phyloP scores from a whole-genome alignment of 2,797 vertebrate species.

The Spinus olivaceus region DNA sequence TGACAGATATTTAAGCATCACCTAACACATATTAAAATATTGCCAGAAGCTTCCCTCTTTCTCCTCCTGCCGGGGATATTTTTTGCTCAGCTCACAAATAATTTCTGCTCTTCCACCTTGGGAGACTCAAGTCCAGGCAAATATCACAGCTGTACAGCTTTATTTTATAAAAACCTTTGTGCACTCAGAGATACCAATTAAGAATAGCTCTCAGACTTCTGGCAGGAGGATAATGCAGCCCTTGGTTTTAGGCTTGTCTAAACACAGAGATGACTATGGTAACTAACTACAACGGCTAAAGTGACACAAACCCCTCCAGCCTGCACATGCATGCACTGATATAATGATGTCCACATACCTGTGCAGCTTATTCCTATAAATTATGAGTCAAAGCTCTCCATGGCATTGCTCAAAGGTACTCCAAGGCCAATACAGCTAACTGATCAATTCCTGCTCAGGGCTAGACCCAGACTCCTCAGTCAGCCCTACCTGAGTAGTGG shows the following conservation, averaged over 20 bases:
- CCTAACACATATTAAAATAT: constrained; percentile 31
- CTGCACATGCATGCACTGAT: not conserved
- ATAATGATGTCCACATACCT: not conserved
- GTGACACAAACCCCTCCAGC: not conserved
- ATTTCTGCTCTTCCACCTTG: constrained; percentile 17
- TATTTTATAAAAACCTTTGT: constrained; percentile 1
- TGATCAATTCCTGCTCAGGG: not conserved
- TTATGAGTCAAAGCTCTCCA: not conserved
- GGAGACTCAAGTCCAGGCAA: constrained; percentile 21
- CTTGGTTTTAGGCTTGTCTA: constrained; percentile 46
- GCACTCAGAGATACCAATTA: constrained; percentile 24
- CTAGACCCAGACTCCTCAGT: not conserved
- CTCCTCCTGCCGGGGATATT: not conserved
- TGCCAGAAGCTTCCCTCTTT: constrained; percentile 1
- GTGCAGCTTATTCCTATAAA: not conserved
- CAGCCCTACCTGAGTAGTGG: not conserved
- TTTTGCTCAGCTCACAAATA: constrained; percentile 25
- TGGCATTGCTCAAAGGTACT: not conserved
- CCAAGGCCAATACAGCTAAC: not conserved
- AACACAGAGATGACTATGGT: constrained; percentile 1
- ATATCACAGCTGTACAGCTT: not conserved
- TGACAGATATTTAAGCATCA: not conserved
- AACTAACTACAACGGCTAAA: constrained; percentile 1
- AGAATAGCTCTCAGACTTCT: constrained; percentile 28
- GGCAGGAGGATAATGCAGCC: not conserved